A percentile compares a stretch with the other conserved stretches of the same genome.
phyloP scores from a whole-genome alignment of 2,797 vertebrate genomes.

The Poecilia velifera region DNA sequence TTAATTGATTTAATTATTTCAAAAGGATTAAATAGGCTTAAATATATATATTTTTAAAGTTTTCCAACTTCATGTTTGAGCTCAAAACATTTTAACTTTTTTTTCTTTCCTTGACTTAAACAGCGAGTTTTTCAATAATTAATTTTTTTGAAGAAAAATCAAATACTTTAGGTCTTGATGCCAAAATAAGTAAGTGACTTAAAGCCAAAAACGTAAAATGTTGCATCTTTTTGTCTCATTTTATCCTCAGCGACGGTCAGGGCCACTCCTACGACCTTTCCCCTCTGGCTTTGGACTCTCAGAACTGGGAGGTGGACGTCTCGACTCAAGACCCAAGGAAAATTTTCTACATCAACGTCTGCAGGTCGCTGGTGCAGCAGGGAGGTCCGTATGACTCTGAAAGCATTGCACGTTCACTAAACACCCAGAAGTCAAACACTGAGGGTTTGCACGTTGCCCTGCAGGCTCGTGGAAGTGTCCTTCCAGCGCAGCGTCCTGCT shows the following conservation, averaged over 20 bases:
- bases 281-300: constrained; percentile 82
- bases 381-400: constrained; percentile 71
- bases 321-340: constrained; percentile 63
- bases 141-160: background rate
- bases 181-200: background rate
- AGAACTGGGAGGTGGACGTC: constrained; percentile 88
- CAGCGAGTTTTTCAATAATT: background rate
- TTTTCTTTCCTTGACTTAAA: background rate
- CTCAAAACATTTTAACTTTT: background rate
- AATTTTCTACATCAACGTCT: constrained; percentile 90
- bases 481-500: constrained; percentile 85
- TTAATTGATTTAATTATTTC: too few relatives aligned
- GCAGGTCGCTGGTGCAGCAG: constrained; percentile 89
- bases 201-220: background rate
- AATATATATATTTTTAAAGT: too few relatives aligned
- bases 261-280: constrained; percentile 93
- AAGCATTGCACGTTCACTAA: background rate
- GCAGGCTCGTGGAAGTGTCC: constrained; percentile 85
- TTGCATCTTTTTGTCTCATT: background rate
- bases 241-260: constrained; percentile 79
- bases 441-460: background rate
- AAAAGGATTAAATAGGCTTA: too few relatives aligned
- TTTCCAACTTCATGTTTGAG: background rate
- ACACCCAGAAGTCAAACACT: background rate
- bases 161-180: background rate